Evolutionary conservation across 2,797 vertebrate genomes (phyloP).

Genomic region (Diplodus sargus): DNA sequence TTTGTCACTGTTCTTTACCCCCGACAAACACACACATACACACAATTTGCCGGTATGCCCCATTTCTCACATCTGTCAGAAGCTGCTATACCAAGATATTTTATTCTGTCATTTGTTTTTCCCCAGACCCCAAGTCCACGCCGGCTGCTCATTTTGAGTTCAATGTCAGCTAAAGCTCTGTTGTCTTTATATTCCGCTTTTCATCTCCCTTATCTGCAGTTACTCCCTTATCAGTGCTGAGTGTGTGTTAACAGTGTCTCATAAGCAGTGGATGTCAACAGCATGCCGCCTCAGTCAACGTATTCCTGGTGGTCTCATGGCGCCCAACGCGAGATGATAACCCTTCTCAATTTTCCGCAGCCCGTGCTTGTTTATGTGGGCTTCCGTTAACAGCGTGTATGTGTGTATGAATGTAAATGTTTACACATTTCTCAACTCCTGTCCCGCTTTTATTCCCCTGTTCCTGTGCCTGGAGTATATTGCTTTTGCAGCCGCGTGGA

Average conservation of each 20-base stretch:
- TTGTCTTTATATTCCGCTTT: slow-evolving; percentile 74
- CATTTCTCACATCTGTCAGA: slow-evolving; percentile 49
- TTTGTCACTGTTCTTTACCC: not conserved
- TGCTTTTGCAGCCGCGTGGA: slow-evolving; percentile 3
- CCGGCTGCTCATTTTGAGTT: slow-evolving; percentile 67
- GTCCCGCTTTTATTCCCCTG: not conserved
- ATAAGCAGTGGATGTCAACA: slow-evolving; percentile 77
- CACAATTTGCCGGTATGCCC: slow-evolving; percentile 15
- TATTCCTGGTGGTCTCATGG: slow-evolving; percentile 61
- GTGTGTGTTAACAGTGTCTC: slow-evolving; percentile 76
- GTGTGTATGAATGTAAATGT: slow-evolving; percentile 26
- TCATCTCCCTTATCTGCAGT: slow-evolving; percentile 77
- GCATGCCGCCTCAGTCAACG: slow-evolving; percentile 58
- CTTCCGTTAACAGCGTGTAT: slow-evolving; percentile 4
- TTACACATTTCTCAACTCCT: not conserved
- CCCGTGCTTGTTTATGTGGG: slow-evolving; percentile 27
- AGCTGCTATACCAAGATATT: slow-evolving; percentile 39
- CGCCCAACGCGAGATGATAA: slow-evolving; percentile 45
- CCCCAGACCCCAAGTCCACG: slow-evolving; percentile 49
- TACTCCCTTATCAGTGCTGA: slow-evolving; percentile 71
- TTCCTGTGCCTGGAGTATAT: not conserved
- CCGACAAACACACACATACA: too few relatives aligned
- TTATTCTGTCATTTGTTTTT: slow-evolving; percentile 62
- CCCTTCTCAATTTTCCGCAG: slow-evolving; percentile 32
- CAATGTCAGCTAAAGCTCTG: slow-evolving; percentile 65